Evolutionary conservation across 2,113 vertebrate genomes (phyloP).

Genomic region (Desmodus rotundus): DNA sequence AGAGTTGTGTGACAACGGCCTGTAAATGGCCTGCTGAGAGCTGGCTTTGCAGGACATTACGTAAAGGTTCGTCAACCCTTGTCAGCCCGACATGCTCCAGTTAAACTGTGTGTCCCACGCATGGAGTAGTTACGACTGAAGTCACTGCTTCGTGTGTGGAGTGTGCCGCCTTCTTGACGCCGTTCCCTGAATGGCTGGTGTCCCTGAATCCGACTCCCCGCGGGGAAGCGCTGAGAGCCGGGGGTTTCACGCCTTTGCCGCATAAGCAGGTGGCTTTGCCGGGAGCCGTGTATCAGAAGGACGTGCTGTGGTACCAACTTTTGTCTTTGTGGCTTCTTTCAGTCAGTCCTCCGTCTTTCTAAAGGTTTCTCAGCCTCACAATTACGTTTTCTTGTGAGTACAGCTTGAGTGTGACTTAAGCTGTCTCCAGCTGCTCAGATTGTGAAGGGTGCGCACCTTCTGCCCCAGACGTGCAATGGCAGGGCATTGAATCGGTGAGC

Average conservation of each 20-base stretch:
- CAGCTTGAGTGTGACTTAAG: too few species aligned
- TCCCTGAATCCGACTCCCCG: background rate
- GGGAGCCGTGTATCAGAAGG: too few species aligned
- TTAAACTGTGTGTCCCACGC: background rate
- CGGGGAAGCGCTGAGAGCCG: background rate
- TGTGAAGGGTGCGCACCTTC: too few species aligned
- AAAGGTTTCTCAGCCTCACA: too few species aligned
- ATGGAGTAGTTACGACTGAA: background rate
- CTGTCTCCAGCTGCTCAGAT: too few species aligned
- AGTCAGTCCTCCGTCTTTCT: too few species aligned
- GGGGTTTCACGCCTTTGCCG: background rate
- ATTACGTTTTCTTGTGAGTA: too few species aligned
- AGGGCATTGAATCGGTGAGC: too few species aligned
- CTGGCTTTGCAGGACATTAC: constrained; percentile 8
- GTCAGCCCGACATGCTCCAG: background rate
- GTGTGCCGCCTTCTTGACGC: background rate
- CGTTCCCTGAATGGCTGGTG: background rate
- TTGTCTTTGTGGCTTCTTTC: too few species aligned
- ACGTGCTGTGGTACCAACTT: too few species aligned
- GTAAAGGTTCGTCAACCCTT: too few species aligned
- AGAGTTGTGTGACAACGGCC: background rate
- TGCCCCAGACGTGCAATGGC: too few species aligned
- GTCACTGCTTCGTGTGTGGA: background rate
- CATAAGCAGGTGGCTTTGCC: background rate
- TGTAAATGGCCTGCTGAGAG: background rate